A percentile compares a stretch with the other conserved stretches of the same genome.
These are phyloP conservation scores for Otus sunia DNA, from an alignment of 2,113 vertebrate species.

Conservation along the genomic window DNA sequence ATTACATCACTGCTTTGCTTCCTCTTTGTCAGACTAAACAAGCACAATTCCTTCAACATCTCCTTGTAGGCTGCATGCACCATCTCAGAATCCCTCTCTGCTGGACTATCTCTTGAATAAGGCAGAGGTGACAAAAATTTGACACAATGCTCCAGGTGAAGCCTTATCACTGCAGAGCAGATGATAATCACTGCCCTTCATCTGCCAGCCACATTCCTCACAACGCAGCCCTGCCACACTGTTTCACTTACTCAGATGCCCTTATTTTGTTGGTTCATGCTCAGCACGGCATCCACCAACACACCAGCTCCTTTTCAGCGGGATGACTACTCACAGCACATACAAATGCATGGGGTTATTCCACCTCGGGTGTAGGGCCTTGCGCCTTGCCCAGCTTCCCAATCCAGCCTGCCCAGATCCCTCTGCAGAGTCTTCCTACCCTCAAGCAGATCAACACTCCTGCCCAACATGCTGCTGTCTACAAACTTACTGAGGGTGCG, in stretches of 20 bases:
- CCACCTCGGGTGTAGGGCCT: background rate
- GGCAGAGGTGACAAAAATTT: background rate
- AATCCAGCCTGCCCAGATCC: background rate
- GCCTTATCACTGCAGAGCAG: background rate
- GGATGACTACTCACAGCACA: background rate
- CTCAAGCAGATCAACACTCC: background rate
- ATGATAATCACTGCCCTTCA: background rate
- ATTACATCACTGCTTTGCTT: background rate
- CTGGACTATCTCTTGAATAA: background rate
- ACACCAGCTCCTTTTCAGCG: background rate
- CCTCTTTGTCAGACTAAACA: background rate
- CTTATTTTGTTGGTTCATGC: background rate
- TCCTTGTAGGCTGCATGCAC: background rate
- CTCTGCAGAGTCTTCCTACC: background rate
- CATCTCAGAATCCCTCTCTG: background rate
- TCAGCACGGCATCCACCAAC: background rate
- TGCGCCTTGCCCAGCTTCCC: background rate
- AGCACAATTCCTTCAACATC: background rate
- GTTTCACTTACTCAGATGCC: background rate
- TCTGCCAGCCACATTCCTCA: background rate
- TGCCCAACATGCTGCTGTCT: background rate
- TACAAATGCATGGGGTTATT: background rate
- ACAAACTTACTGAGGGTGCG: background rate
- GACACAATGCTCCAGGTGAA: background rate
- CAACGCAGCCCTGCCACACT: background rate